Percentiles rank a stretch among this genome's conserved stretches.
phyloP scores from a whole-genome alignment of 2,797 vertebrate species.

The Chelidonichthys spinosus region DNA sequence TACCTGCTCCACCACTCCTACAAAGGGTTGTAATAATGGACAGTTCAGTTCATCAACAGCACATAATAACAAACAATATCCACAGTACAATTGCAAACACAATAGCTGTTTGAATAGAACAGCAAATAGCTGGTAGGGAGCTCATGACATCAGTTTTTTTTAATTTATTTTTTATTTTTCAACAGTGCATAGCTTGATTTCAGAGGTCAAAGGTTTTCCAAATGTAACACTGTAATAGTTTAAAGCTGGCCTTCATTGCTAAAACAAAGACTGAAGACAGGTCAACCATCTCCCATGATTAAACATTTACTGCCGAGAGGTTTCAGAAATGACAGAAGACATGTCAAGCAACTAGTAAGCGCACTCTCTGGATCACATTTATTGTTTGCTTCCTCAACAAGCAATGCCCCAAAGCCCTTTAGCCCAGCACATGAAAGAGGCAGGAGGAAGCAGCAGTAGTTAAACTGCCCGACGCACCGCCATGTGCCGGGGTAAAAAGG shows the following conservation, averaged over 20 bases:
- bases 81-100: constrained; percentile 24
- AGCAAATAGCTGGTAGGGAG: constrained; percentile 27
- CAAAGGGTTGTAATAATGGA: constrained; percentile 21
- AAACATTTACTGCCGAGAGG: constrained; percentile 32
- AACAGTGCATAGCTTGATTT: constrained; percentile 31
- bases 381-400: constrained; percentile 41
- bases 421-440: constrained; percentile 66
- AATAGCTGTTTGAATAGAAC: constrained; percentile 25
- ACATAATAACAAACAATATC: constrained; percentile 18
- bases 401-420: constrained; percentile 65
- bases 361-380: constrained; percentile 43
- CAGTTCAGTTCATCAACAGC: background rate
- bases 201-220: constrained; percentile 35
- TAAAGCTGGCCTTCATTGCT: constrained; percentile 17
- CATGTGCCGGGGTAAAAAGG: constrained; percentile 77
- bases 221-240: constrained; percentile 38
- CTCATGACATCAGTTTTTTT: constrained; percentile 10
- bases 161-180: constrained; percentile 17
- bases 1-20: constrained; percentile 32
- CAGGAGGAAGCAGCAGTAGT: constrained; percentile 57
- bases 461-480: constrained; percentile 62
- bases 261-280: constrained; percentile 40
- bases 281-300: constrained; percentile 17
- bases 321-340: constrained; percentile 36
- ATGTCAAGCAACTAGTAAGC: constrained; percentile 55